Evolutionary conservation across 2,888 invertebrate species (phyloP).

Genomic region (Ophion ventricosus): DNA sequence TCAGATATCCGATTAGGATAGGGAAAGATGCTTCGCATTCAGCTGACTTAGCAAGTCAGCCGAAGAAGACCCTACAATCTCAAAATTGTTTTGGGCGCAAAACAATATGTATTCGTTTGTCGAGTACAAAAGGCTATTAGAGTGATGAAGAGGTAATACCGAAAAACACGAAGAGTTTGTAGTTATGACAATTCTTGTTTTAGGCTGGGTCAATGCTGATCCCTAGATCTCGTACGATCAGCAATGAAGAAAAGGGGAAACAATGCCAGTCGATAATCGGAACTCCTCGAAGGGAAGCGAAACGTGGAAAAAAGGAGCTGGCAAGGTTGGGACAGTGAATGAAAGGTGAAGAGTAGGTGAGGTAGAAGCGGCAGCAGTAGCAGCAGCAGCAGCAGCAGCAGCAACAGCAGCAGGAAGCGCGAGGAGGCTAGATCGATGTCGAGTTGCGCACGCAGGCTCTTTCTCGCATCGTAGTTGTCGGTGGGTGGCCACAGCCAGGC

Average conservation of each 20-base stretch:
- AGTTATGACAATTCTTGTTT: background rate
- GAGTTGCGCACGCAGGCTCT: conserved; percentile 77
- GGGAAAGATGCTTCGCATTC: too few species aligned
- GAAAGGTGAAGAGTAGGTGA: conserved; percentile 32
- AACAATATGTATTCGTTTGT: too few species aligned
- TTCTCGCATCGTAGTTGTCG: conserved; percentile 69
- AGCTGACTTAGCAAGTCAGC: too few species aligned
- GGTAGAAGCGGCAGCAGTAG: conserved; percentile 31
- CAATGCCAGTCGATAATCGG: conserved; percentile 16
- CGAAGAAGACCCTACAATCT: too few species aligned
- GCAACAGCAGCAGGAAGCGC: conserved; percentile 51
- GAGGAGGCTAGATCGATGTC: conserved; percentile 76
- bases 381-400: conserved; percentile 39
- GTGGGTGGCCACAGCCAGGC: conserved; percentile 67
- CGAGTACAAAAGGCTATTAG: background rate
- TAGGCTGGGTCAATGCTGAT: background rate
- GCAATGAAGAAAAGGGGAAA: background rate
- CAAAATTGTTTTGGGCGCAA: too few species aligned
- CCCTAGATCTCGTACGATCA: background rate
- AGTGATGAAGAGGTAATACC: background rate
- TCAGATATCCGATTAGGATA: too few species aligned
- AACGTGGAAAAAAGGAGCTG: conserved; percentile 29
- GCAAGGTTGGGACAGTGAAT: conserved; percentile 30
- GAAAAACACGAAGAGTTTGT: background rate
- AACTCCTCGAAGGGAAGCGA: background rate